Conservation (phyloP, 2,797 vertebrate genomes). For the Peromyscus aztecus region DNA sequence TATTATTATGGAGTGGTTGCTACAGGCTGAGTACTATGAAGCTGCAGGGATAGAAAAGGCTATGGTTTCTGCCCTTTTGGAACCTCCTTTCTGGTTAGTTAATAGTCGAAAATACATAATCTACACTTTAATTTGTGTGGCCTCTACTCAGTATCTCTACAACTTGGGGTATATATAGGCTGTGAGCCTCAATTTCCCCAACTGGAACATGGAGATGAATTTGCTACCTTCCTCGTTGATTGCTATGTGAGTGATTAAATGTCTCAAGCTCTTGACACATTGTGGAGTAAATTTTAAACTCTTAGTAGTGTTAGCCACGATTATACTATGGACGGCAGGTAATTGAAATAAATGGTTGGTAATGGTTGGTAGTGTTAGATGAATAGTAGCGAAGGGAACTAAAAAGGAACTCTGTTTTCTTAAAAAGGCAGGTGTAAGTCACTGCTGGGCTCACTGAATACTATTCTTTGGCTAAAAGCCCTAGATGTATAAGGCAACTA, state of each 20-base stretch:
- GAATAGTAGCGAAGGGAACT: neutral
- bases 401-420: neutral
- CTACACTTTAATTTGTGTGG: neutral
- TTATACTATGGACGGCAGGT: neutral
- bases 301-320: neutral
- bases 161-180: neutral
- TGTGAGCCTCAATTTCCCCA: neutral
- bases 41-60: neutral
- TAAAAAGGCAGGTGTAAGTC: slow-evolving; percentile 5
- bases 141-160: neutral
- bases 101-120: neutral
- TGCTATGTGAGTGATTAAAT: neutral
- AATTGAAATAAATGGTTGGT: neutral
- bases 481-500: neutral
- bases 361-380: neutral
- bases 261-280: neutral
- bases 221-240: neutral
- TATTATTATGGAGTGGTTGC: neutral
- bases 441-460: neutral
- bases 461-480: neutral
- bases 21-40: neutral
- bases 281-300: neutral
- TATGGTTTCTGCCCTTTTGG: neutral
- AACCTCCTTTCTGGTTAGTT: neutral
- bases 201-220: neutral